Percentiles rank a stretch among this genome's conserved stretches.
These are phyloP conservation scores for Scomber scombrus DNA, from an alignment of 2,113 vertebrate genomes.

Conservation along the genomic window DNA sequence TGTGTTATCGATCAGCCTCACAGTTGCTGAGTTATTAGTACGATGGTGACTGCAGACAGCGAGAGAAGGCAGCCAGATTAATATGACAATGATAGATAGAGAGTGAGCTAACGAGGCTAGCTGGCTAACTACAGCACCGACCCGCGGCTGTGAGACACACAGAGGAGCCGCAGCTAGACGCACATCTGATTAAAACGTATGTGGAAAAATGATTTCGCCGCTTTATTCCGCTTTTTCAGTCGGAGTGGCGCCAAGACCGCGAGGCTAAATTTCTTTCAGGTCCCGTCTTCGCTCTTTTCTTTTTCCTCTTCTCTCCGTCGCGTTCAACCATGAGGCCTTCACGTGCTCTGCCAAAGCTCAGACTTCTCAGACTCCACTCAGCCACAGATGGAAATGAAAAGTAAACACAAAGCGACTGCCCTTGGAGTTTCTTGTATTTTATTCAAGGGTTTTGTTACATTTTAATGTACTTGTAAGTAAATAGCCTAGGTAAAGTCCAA, in stretches of 20 bases:
- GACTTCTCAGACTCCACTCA: not conserved
- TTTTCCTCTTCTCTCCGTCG: constrained; percentile 53
- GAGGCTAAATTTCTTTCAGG: constrained; percentile 55
- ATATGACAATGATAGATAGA: constrained; percentile 68
- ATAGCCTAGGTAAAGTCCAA: too few relatives aligned
- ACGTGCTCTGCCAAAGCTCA: constrained; percentile 37
- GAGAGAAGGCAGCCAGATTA: constrained; percentile 61
- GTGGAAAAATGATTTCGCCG: not conserved
- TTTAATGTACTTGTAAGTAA: too few relatives aligned
- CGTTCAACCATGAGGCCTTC: constrained; percentile 65
- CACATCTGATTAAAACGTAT: constrained; percentile 21
- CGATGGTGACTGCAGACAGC: constrained; percentile 46
- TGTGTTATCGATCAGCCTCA: constrained; percentile 36
- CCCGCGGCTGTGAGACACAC: not conserved
- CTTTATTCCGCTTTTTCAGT: constrained; percentile 32
- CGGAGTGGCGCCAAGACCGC: constrained; percentile 77
- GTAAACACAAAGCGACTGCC: not conserved
- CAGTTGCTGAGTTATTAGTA: constrained; percentile 58
- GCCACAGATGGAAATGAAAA: not conserved
- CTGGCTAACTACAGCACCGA: constrained; percentile 17
- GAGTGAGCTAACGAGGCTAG: constrained; percentile 66
- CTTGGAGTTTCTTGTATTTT: not conserved
- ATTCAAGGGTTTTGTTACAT: too few relatives aligned
- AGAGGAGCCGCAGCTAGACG: not conserved
- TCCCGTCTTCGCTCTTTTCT: constrained; percentile 61